phyloP scores from a whole-genome alignment of 2,888 invertebrate genomes.

The Ennomos fuscantarius region DNA sequence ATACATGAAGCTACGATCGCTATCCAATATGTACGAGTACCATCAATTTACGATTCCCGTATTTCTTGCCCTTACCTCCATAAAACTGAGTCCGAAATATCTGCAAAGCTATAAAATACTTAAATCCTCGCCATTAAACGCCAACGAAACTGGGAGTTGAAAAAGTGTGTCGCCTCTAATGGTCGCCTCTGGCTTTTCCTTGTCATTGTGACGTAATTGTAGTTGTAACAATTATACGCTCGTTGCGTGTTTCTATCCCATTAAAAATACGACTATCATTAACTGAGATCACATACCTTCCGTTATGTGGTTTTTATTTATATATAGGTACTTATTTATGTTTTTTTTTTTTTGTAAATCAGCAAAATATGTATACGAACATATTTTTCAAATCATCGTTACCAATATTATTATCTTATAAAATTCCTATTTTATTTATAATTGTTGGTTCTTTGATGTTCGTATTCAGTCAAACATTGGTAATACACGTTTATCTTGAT shows the following conservation, averaged over 20 bases:
- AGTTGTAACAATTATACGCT: constrained; percentile 50
- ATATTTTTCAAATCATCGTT: too few species aligned
- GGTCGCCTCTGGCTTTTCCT: constrained; percentile 50
- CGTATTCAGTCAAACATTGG: too few species aligned
- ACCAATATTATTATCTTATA: too few species aligned
- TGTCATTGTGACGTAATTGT: constrained; percentile 57
- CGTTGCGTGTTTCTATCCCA: constrained; percentile 48
- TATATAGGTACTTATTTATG: too few species aligned
- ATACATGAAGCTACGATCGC: neutral
- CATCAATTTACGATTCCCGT: constrained; percentile 23
- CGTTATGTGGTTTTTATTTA: constrained; percentile 6
- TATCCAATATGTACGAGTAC: constrained; percentile 20
- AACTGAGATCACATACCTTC: constrained; percentile 11
- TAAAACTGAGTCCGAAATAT: constrained; percentile 45
- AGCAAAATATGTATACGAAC: too few species aligned
- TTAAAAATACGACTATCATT: constrained; percentile 41
- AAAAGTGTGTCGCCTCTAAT: constrained; percentile 48
- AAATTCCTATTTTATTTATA: too few species aligned
- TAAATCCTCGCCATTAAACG: constrained; percentile 47
- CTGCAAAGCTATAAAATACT: constrained; percentile 50
- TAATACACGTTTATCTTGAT: too few species aligned
- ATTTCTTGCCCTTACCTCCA: constrained; percentile 37
- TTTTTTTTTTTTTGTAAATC: neutral
- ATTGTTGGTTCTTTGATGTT: too few species aligned
- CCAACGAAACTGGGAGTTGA: constrained; percentile 42